These are phyloP conservation scores for Pheosia gnoma DNA, from an alignment of 2,888 invertebrate species.

Conservation along the genomic window DNA sequence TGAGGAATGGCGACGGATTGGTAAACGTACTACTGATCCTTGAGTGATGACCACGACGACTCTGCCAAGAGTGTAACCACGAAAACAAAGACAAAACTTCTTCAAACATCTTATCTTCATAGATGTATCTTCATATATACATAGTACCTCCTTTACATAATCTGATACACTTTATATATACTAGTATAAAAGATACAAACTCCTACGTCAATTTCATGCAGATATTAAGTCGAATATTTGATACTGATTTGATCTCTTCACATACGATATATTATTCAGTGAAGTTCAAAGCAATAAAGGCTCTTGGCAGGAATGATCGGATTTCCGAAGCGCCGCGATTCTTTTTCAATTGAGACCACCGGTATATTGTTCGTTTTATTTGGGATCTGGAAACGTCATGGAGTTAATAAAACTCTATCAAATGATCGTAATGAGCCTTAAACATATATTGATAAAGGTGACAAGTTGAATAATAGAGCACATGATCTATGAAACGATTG, in stretches of 20 bases:
- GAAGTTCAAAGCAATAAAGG: slow-evolving; percentile 6
- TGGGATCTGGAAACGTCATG: background rate
- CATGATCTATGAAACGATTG: no score
- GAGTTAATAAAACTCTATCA: no score
- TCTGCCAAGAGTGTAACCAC: no score
- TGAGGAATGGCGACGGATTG: no score
- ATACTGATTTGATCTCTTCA: slow-evolving; percentile 6
- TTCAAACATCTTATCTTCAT: no score
- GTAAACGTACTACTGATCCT: no score
- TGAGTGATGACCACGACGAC: no score
- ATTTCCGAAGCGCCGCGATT: slow-evolving; percentile 5
- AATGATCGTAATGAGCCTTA: no score
- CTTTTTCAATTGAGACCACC: background rate
- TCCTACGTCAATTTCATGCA: background rate
- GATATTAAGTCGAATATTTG: background rate
- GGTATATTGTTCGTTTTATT: background rate
- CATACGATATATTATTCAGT: slow-evolving; percentile 5
- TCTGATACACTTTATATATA: background rate
- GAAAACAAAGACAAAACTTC: no score
- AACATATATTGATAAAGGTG: no score
- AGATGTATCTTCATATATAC: no score
- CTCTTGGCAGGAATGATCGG: background rate
- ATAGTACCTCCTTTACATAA: background rate
- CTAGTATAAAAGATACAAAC: background rate
- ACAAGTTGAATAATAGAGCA: no score